Base-by-base conservation (phyloP, 2,888 invertebrate species). In the Ectropis crepuscularia region DNA sequence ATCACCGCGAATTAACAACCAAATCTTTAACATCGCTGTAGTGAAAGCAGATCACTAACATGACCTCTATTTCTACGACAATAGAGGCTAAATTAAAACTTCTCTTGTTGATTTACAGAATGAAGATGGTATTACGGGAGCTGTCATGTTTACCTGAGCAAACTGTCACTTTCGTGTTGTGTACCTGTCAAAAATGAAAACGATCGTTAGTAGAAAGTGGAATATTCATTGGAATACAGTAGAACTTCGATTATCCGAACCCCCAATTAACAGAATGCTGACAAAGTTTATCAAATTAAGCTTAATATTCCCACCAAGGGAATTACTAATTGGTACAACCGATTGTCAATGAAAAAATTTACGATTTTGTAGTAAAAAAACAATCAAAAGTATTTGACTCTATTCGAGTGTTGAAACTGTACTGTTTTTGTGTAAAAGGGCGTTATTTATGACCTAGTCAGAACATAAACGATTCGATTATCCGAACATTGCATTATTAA, bases 171-270 rank as follows among this genome's bases (percentile, higher is more conserved):
- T 70, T 65, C 64, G 36, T 66, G 67, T 62, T 60, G 61, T 70
- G 61, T 68, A 63, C 60, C 62, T 69, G 73, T 70, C 66, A 70
- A 70, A 73, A 73, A 65, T 67, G 70, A 71, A 73, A 73, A 63
- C 57, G 62, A 69, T 69, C 43, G 53, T 66, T 60, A 58, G 51
- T 48, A 48, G 63, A 60, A 64, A 60, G 60, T 64, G 50, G 38
- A 46, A 46, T 55, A 38, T 43, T 9, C 36, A 43, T 45, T 8
- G 6, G 42, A 36, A 53, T 28, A 51, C 7, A 41, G 8, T 41
- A 41, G 16, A 28, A 28, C 16, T 28, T 28, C 16, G 16, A 28
- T 28, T 28, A 28, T 28, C 16, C 16, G 16, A 28, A 28, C 16
- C 16, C 16, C 4, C 16, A 28, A 28, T 28, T 28, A 28, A 28